phyloP scores from a whole-genome alignment of 37 sponge, comb jelly and placozoan species.

The Beroe ovata region DNA sequence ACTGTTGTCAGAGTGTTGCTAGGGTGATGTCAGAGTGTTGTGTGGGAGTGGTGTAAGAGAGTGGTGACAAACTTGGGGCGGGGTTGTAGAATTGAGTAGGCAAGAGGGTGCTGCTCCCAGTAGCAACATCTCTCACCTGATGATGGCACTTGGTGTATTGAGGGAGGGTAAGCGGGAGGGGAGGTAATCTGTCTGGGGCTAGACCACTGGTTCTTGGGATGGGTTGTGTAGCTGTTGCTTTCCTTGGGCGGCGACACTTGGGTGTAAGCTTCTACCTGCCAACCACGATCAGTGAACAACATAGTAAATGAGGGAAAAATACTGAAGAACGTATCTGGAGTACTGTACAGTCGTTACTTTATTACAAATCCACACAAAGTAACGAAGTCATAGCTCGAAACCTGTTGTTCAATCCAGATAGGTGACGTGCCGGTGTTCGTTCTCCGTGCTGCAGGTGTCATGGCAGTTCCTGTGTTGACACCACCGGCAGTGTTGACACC shows the following conservation, averaged over 20 bases:
- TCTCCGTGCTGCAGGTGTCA: not conserved
- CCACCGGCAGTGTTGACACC: not conserved
- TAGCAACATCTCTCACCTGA: not conserved
- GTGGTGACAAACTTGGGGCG: too few species aligned
- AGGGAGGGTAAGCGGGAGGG: conserved; percentile 61
- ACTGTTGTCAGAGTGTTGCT: too few species aligned
- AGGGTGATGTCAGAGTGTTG: too few species aligned
- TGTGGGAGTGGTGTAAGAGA: too few species aligned
- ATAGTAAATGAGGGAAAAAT: too few species aligned
- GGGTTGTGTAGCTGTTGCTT: not conserved
- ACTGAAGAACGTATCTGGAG: too few species aligned
- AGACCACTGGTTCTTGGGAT: not conserved
- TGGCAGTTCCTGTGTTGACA: conserved; percentile 18
- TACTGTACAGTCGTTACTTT: too few species aligned
- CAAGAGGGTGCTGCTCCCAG: too few species aligned
- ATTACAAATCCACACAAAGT: too few species aligned
- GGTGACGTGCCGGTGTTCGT: not conserved
- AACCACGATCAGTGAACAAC: too few species aligned
- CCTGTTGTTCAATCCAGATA: not conserved
- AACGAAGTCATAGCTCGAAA: too few species aligned
- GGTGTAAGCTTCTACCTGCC: not conserved
- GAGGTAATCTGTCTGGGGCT: not conserved
- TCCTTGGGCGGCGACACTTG: not conserved
- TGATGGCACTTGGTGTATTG: not conserved
- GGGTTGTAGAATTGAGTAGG: too few species aligned